Percentiles rank a stretch among this genome's conserved stretches.
Conservation (phyloP, 2,797 vertebrate genomes). For the Danio kyathit region DNA sequence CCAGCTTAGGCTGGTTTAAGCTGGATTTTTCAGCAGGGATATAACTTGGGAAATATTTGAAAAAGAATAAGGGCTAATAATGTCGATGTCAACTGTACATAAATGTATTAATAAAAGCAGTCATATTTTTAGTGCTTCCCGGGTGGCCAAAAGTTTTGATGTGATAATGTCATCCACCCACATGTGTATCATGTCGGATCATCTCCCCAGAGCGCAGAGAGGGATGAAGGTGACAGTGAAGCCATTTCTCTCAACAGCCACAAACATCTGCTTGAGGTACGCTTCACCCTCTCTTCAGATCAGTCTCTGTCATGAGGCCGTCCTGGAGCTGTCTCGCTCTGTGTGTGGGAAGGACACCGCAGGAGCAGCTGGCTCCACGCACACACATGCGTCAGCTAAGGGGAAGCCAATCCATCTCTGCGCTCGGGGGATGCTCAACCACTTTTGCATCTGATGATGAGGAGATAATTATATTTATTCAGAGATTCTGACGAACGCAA, state of each 20-base stretch:
- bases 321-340: constrained; percentile 60
- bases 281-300: constrained; percentile 72
- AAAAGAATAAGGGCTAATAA: too few species aligned
- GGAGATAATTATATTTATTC: constrained; percentile 26
- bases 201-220: constrained; percentile 55
- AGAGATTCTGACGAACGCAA: neutral
- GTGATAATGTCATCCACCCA: neutral
- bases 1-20: too few species aligned
- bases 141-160: neutral
- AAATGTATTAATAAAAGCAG: too few species aligned
- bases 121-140: too few species aligned
- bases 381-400: constrained; percentile 30
- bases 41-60: too few species aligned
- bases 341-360: constrained; percentile 43
- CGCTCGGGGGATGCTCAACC: constrained; percentile 32
- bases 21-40: too few species aligned
- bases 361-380: constrained; percentile 33
- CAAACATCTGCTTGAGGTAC: constrained; percentile 78
- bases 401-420: constrained; percentile 25
- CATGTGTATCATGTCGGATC: constrained; percentile 64
- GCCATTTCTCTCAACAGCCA: constrained; percentile 75
- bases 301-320: constrained; percentile 74
- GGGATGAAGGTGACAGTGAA: constrained; percentile 62
- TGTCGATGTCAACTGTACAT: too few species aligned
- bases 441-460: constrained; percentile 28